phyloP scores from a whole-genome alignment of 92 coral and sea anemone species.

The Palythoa caribaeorum region DNA sequence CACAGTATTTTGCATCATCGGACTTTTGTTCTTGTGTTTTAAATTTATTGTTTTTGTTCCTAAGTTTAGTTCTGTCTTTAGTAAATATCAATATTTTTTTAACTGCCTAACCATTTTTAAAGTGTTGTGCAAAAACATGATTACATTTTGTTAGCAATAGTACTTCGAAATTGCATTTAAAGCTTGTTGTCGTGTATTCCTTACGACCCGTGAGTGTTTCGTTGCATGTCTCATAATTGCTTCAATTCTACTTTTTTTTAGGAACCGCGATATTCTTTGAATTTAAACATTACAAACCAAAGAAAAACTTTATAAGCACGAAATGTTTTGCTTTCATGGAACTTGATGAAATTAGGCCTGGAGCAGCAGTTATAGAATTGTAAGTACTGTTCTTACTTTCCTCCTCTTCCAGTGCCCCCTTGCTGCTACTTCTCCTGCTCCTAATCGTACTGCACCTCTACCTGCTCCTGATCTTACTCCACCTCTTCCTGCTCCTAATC shows the following conservation, averaged over 20 bases:
- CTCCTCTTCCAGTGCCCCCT: background rate
- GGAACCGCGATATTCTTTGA: constrained; percentile 98
- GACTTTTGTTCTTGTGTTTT: too few species aligned
- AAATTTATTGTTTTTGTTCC: too few species aligned
- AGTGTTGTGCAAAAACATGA: too few species aligned
- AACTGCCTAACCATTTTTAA: too few species aligned
- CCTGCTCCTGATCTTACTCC: background rate
- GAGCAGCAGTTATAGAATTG: constrained; percentile 95
- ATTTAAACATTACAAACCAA: constrained; percentile 94
- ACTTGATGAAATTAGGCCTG: constrained; percentile 88
- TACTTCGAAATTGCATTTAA: too few species aligned
- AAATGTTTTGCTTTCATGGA: constrained; percentile 96
- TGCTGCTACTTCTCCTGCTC: background rate
- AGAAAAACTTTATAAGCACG: constrained; percentile 86
- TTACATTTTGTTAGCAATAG: too few species aligned
- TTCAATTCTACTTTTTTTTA: constrained; percentile 26
- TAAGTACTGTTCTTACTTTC: constrained; percentile 56
- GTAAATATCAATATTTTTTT: too few species aligned
- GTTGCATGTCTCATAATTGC: too few species aligned
- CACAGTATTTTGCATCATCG: too few species aligned
- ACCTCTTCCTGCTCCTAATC: background rate
- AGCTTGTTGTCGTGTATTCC: too few species aligned
- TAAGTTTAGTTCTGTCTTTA: too few species aligned
- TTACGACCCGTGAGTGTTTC: too few species aligned
- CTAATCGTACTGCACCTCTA: background rate